phyloP scores from a whole-genome alignment of 2,797 vertebrate genomes.

The Gadopsis bispinosus region DNA sequence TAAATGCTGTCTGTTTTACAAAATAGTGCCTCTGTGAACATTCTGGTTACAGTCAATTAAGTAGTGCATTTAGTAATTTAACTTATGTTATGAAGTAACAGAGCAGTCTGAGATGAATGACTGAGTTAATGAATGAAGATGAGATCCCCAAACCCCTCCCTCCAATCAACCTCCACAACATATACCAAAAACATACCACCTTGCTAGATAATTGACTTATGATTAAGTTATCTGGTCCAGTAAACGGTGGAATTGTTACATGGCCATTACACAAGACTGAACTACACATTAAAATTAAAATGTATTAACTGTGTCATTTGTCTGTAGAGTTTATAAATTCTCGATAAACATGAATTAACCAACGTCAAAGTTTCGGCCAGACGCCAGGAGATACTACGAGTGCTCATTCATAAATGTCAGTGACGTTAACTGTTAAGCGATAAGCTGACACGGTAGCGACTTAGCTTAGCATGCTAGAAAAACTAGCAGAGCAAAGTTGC shows the following conservation, averaged over 20 bases:
- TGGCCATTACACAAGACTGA: not conserved
- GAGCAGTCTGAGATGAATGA: not conserved
- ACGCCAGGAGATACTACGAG: not conserved
- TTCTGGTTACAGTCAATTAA: not conserved
- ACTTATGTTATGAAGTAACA: not conserved
- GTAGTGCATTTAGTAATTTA: not conserved
- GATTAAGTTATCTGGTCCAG: not conserved
- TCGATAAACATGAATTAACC: not conserved
- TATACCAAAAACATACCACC: not conserved
- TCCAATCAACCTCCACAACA: not conserved
- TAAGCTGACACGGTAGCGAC: constrained; percentile 37
- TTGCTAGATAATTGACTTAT: not conserved
- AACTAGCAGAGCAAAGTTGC: constrained; percentile 48
- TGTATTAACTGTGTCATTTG: not conserved
- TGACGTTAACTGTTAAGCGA: not conserved
- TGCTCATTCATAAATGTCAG: not conserved
- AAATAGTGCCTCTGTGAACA: not conserved
- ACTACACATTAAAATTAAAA: too few species aligned
- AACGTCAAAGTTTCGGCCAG: not conserved
- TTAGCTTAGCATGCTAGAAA: constrained; percentile 71
- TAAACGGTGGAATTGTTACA: not conserved
- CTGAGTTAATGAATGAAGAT: not conserved
- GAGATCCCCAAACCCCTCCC: not conserved
- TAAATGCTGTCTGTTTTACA: not conserved
- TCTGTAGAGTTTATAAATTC: not conserved